phyloP scores from a whole-genome alignment of 1,140 invertebrate genomes.

The Drosophila sechellia region DNA sequence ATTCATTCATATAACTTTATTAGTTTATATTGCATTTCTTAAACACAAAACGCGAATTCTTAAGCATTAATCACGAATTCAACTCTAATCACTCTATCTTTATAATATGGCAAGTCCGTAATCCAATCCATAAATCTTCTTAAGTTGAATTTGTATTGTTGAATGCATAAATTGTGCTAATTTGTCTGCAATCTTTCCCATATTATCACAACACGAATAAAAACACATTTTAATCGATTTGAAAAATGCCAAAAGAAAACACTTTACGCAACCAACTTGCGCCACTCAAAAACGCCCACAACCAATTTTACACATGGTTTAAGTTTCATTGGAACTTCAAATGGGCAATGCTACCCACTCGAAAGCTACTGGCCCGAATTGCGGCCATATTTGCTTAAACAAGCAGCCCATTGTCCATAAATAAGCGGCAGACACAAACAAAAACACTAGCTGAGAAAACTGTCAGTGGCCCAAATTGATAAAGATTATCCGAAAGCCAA shows the following conservation, averaged over 20 bases:
- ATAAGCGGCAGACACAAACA: conserved; percentile 28
- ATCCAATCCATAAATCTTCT: not conserved
- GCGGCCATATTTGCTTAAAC: conserved; percentile 39
- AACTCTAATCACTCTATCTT: too few species aligned
- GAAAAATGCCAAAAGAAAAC: conserved; percentile 7
- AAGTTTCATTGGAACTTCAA: conserved; percentile 17
- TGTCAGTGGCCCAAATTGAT: conserved; percentile 70
- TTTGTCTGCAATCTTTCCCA: too few species aligned
- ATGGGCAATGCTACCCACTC: conserved; percentile 23
- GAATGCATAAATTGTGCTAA: not conserved
- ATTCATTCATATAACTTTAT: not conserved
- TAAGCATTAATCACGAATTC: not conserved
- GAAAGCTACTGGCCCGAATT: conserved; percentile 26
- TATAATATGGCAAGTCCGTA: too few species aligned
- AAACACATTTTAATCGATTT: conserved; percentile 12
- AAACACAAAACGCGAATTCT: not conserved
- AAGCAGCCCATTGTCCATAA: conserved; percentile 47
- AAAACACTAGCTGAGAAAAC: conserved; percentile 28
- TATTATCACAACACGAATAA: not conserved
- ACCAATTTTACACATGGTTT: conserved; percentile 28
- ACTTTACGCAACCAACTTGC: conserved; percentile 4
- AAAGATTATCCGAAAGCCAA: conserved; percentile 74
- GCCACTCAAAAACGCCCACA: conserved; percentile 6
- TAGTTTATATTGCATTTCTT: too few species aligned
- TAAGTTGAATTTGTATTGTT: not conserved